phyloP scores from a whole-genome alignment of 2,797 vertebrate genomes.

The Eleutherodactylus coqui region DNA sequence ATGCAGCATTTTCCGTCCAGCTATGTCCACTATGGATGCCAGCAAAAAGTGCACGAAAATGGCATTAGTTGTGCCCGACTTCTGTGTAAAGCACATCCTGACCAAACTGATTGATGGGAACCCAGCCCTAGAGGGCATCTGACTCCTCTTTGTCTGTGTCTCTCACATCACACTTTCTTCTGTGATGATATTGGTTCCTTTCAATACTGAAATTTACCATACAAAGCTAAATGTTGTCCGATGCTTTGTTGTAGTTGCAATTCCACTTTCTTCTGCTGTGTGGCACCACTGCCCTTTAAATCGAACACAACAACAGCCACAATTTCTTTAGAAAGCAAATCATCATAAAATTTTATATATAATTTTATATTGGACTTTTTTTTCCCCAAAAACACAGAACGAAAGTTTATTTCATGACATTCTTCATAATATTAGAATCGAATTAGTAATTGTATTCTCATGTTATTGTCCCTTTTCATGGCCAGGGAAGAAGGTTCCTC shows the following conservation, averaged over 20 bases:
- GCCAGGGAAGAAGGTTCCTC: not conserved
- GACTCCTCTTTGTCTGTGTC: not conserved
- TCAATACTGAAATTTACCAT: not conserved
- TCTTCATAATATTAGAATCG: not conserved
- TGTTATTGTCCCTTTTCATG: not conserved
- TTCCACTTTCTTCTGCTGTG: constrained; percentile 79
- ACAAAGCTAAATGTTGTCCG: not conserved
- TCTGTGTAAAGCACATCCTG: no score
- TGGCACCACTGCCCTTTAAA: constrained; percentile 79
- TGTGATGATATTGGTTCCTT: not conserved
- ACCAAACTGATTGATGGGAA: no score
- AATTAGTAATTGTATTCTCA: not conserved
- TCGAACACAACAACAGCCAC: constrained; percentile 59
- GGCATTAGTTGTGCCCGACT: no score
- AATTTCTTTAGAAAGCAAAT: constrained; percentile 25
- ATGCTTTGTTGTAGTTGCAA: constrained; percentile 68
- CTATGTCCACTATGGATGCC: no score
- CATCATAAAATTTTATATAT: not conserved
- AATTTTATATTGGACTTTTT: constrained; percentile 3
- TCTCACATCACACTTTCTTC: not conserved
- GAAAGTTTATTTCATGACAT: not conserved
- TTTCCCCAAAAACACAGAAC: not conserved
- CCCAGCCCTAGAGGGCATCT: not conserved
- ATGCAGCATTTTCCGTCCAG: no score
- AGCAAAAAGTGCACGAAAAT: no score